Evolutionary conservation across 2,113 vertebrate genomes (phyloP).

Genomic region (Megaceryle maxima): DNA sequence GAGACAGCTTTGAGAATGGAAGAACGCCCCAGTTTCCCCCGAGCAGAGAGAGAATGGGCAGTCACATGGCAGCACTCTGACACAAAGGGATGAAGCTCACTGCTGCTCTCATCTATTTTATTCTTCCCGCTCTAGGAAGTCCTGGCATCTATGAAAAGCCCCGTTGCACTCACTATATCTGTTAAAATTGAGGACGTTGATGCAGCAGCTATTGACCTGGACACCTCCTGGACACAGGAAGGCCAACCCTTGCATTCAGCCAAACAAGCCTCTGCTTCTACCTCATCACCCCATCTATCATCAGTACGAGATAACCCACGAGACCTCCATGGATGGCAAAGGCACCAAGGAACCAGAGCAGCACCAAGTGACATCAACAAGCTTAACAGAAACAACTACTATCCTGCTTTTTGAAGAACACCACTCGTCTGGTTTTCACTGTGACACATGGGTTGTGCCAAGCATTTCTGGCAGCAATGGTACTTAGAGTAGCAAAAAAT

Average conservation of each 20-base stretch:
- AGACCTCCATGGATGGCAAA: rapidly evolving
- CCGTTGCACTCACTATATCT: background rate
- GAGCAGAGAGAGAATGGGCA: background rate
- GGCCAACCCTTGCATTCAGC: background rate
- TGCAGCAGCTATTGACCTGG: background rate
- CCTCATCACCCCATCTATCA: background rate
- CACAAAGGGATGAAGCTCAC: background rate
- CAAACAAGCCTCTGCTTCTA: background rate
- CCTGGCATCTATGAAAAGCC: background rate
- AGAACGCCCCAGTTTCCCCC: background rate
- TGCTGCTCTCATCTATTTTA: rapidly evolving
- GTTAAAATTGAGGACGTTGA: background rate
- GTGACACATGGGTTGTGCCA: background rate
- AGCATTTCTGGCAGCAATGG: background rate
- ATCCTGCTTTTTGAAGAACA: background rate
- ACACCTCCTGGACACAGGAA: background rate
- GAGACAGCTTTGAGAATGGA: rapidly evolving
- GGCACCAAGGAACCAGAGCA: background rate
- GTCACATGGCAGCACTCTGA: background rate
- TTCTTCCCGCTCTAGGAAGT: background rate
- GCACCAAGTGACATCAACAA: background rate
- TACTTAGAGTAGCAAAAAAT: background rate
- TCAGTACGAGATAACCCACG: rapidly evolving
- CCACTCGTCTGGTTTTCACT: background rate
- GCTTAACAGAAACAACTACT: background rate